Conservation (phyloP, 2,797 vertebrate genomes). For the Uromys caudimaculatus region DNA sequence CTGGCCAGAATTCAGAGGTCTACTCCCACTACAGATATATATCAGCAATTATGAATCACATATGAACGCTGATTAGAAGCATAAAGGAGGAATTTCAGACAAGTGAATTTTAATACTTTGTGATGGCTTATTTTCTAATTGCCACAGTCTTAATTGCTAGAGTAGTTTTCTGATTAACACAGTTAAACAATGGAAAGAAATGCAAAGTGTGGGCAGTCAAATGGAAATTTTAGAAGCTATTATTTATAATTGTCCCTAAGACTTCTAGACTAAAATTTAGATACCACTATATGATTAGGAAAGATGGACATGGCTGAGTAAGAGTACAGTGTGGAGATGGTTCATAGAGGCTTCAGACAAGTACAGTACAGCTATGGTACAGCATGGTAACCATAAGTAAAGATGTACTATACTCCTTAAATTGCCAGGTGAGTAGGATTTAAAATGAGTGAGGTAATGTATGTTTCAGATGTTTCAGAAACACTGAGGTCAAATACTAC, state of each 20-base stretch:
- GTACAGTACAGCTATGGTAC: not conserved
- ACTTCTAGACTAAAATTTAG: slow-evolving; percentile 48
- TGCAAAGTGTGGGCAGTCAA: not conserved
- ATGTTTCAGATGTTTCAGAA: not conserved
- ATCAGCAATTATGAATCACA: not conserved
- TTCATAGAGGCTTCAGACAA: not conserved
- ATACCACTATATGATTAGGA: not conserved
- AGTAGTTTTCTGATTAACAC: slow-evolving; percentile 16
- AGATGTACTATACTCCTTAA: not conserved
- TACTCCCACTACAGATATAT: not conserved
- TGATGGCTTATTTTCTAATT: slow-evolving; percentile 40
- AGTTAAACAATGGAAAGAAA: not conserved
- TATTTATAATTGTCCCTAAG: not conserved
- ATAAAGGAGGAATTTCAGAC: slow-evolving; percentile 56
- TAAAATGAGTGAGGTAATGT: not conserved
- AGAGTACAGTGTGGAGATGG: not conserved
- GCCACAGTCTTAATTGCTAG: not conserved
- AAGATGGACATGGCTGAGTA: not conserved
- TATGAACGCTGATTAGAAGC: slow-evolving; percentile 36
- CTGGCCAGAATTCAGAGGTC: not conserved
- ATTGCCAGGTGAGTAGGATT: not conserved
- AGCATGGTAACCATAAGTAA: not conserved
- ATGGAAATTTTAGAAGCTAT: not conserved
- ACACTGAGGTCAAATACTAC: not conserved
- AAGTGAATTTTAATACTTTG: not conserved